Base-by-base conservation (phyloP, 2,888 invertebrate species). In the Tuberolachnus salignus region DNA sequence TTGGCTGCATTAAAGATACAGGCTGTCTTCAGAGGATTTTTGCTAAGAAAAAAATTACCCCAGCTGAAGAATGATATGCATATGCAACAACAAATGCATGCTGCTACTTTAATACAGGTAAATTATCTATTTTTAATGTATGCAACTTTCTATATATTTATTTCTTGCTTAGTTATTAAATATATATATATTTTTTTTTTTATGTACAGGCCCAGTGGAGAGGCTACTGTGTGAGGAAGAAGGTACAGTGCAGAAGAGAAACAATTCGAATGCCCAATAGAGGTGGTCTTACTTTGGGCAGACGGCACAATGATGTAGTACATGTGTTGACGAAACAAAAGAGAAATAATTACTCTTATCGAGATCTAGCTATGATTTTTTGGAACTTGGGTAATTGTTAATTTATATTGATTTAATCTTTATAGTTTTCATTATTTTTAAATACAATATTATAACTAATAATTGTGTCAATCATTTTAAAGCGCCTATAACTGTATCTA, bases 141-240 rank as follows among this genome's bases (percentile, higher is more conserved):
- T 8, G 16, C 1, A 23, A 16, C 9, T 4, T 16, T 64, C 10
- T 23, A 9, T 64, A 4, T 23, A 4, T 21, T 8, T 44, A 42
- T n/a, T 53, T n/a, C n/a, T n/a, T n/a, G n/a, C n/a, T n/a, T 6
- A 53, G 19, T 53, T n/a, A n/a, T n/a, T 9, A 1, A 44, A 63
- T 19, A n/a, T 63, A 19, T 6, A 46, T 46, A 44, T 23, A n/a
- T 59, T 59, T n/a, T n/a, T n/a, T 21, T 16, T 34, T 34, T 13
- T 34, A 26, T 53, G n/a, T 53, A 49, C 26, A 81, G 81, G 42
- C 81, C 0, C 8, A 55, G n/a, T 81, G 81, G 81, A 73, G 81
- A 57, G 81, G 81, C 59, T 81, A 81, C 42, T 19, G 19, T 16
- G 26, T 72, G 13, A 70, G 81, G 10, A 81, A 81, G 13, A 78